A percentile compares a stretch with the other conserved stretches of the same genome.
Conservation (phyloP, 1,140 invertebrate species). For the Heliothis subflexa region DNA sequence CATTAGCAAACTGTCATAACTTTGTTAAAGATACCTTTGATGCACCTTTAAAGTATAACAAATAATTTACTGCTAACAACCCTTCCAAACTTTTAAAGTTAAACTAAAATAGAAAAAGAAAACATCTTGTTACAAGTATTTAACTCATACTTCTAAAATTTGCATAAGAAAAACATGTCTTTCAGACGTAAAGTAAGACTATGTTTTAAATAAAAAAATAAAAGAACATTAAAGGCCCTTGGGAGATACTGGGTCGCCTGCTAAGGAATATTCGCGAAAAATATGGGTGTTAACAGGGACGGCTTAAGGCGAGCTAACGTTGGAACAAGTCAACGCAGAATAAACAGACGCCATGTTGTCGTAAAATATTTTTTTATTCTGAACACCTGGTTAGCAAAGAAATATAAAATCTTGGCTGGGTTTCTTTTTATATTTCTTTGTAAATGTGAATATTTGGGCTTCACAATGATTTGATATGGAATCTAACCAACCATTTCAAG, state of each 20-base stretch:
- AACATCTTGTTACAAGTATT: conserved; percentile 43
- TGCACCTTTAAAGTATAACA: not conserved
- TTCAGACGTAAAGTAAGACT: conserved; percentile 20
- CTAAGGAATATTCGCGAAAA: conserved; percentile 33
- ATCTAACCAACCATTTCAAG: not conserved
- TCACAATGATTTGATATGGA: not conserved
- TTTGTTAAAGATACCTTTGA: conserved; percentile 9
- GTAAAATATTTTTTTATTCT: conserved; percentile 38
- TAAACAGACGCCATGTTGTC: conserved; percentile 31
- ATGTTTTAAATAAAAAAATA: conserved; percentile 45
- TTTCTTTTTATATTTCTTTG: conserved; percentile 18
- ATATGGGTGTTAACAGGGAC: conserved; percentile 40
- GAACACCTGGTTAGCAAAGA: conserved; percentile 23
- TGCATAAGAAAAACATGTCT: conserved; percentile 52
- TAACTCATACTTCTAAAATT: conserved; percentile 44
- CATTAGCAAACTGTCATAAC: not conserved
- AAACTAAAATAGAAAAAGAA: conserved; percentile 28
- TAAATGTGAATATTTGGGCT: not conserved
- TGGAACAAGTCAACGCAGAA: conserved; percentile 23
- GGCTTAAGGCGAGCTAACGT: conserved; percentile 21
- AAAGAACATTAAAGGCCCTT: conserved; percentile 39
- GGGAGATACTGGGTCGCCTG: conserved; percentile 22
- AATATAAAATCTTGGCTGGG: conserved; percentile 4
- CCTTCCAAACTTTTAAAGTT: conserved; percentile 19
- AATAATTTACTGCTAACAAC: not conserved